These are phyloP conservation scores for Calephelis virginiensis DNA, from an alignment of 1,140 invertebrate species.

Conservation along the genomic window DNA sequence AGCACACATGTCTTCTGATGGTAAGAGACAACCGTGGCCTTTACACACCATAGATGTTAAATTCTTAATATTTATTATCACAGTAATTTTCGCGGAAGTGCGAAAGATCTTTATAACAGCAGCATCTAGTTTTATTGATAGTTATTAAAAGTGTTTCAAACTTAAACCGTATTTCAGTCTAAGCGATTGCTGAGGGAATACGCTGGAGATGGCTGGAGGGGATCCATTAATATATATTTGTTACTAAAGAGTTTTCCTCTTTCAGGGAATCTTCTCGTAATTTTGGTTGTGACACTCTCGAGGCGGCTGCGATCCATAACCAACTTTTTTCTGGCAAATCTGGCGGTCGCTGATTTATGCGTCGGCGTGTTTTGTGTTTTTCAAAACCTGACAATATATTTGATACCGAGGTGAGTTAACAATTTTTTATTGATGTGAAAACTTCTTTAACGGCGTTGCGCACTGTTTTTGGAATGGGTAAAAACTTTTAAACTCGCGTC, in stretches of 20 bases:
- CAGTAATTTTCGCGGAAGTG: too few relatives aligned
- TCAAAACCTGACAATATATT: conserved; percentile 88
- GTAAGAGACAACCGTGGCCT: too few relatives aligned
- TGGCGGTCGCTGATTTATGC: conserved; percentile 90
- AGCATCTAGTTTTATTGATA: too few relatives aligned
- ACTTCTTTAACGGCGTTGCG: too few relatives aligned
- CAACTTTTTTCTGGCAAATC: conserved; percentile 91
- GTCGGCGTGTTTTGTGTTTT: conserved; percentile 92
- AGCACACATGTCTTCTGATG: too few relatives aligned
- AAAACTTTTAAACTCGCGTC: too few relatives aligned
- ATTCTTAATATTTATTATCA: too few relatives aligned
- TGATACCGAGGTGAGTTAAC: conserved; percentile 82
- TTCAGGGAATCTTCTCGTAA: conserved; percentile 90
- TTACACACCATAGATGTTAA: too few relatives aligned
- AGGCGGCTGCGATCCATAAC: conserved; percentile 88
- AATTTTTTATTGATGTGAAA: too few relatives aligned
- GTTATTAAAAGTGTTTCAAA: not conserved
- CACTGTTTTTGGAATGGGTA: too few relatives aligned
- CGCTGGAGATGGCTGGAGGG: not conserved
- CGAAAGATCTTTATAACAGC: too few relatives aligned
- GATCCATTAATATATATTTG: conserved; percentile 5
- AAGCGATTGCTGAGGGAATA: conserved; percentile 1
- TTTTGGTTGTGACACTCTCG: conserved; percentile 88
- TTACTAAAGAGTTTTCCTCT: conserved; percentile 30
- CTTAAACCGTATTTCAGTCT: conserved; percentile 5